phyloP scores from a whole-genome alignment of 2,888 invertebrate genomes.

The Lasius platythorax region DNA sequence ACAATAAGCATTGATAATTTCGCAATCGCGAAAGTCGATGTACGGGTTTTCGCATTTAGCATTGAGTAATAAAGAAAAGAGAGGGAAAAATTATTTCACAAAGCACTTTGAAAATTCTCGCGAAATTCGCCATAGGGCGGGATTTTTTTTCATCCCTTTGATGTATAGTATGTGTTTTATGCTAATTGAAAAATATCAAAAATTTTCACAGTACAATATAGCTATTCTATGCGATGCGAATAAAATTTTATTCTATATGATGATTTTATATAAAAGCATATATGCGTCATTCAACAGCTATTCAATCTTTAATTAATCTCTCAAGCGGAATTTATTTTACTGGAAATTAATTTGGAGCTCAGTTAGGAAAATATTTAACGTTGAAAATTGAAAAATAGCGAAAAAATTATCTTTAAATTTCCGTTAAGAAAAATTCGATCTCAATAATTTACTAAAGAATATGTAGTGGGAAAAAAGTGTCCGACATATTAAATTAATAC shows the following conservation, averaged over 20 bases:
- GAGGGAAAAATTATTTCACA: not conserved
- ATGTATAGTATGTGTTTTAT: not conserved
- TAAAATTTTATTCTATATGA: not conserved
- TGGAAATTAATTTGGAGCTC: not conserved
- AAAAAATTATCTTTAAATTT: not conserved
- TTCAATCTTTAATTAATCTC: not conserved
- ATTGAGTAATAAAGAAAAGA: not conserved
- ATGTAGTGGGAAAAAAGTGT: not conserved
- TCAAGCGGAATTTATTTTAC: not conserved
- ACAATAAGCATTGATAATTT: not conserved
- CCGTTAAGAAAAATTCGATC: not conserved
- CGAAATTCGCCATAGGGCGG: not conserved
- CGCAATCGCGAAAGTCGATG: not conserved
- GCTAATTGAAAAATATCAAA: conserved; percentile 17
- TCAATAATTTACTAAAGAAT: not conserved
- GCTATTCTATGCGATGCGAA: not conserved
- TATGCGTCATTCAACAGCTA: not conserved
- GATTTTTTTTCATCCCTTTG: not conserved
- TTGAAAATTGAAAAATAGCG: not conserved
- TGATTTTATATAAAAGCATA: not conserved
- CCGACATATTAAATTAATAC: not conserved
- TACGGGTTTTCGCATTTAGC: not conserved
- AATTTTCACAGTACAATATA: not conserved
- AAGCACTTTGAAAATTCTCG: not conserved
- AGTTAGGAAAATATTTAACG: not conserved